Evolutionary conservation across 2,888 invertebrate genomes (phyloP), one percentile per base, ranked within the genome.

Genomic region (Trissonchulus sp.): DNA sequence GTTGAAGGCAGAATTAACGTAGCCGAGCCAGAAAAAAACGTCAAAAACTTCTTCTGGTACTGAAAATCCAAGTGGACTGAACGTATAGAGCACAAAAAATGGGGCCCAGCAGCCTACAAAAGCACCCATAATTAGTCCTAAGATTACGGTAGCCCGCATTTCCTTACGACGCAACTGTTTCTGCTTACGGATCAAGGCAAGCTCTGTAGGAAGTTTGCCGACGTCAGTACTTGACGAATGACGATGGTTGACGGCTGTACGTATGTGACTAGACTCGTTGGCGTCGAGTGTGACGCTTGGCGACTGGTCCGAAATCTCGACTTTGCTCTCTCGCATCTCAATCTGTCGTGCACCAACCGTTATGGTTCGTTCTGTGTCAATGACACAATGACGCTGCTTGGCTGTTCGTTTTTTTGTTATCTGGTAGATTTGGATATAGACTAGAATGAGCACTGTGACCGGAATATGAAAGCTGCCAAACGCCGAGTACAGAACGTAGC

Each of bases 41-140:
- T 73, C 63, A 63, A 73, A 73, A 33, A 62, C 3, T 8, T 33
- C 30, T n/a, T 31, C 15, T 3, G 77, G n/a, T 81, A 82, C 31
- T 84, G 79, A 76, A 18, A 79, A 79, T 73, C 85, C 85, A 74
- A 87, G 83, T 0, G 86, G 84, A 23, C 84, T 84, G 38, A 85
- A 82, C 1, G 86, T 83, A 78, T 87, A 87, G 77, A 86, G 80
- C 1, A 83, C 91, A 89, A 98, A 99, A 87, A 99, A 99, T 0
- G 98, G 98, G 83, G 98, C 88, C 98, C 98, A 97, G 84, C 96
- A 96, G 76, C 95, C 91, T 81, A 98, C 97, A 85, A 99, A 99
- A 81, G 96, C 94, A 78, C 95, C 96, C 93, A 99, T 95, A 80
- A 99, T 97, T 77, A 99, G 89, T 60, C 98, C 98, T 79, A 99